Percentiles rank a stretch among this genome's conserved stretches.
Conservation (phyloP, 2,113 vertebrate genomes). For the Hemichromis elongatus region DNA sequence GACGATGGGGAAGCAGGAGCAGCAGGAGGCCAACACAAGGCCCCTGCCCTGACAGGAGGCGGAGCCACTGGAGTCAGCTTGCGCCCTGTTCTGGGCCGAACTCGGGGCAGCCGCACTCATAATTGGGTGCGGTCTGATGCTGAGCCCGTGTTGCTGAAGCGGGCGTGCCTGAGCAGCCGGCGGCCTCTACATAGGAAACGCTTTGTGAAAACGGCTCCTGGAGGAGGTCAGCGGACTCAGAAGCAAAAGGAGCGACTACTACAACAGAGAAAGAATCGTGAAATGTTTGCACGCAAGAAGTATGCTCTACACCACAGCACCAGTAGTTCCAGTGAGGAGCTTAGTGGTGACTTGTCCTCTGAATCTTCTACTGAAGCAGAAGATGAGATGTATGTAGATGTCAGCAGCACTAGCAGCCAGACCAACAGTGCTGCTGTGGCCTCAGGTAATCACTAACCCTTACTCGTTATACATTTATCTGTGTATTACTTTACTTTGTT, state of each 20-base stretch:
- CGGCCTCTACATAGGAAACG: slow-evolving; percentile 87
- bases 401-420: slow-evolving; percentile 84
- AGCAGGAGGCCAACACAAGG: slow-evolving; percentile 63
- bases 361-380: slow-evolving; percentile 91
- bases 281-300: slow-evolving; percentile 88
- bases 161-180: slow-evolving; percentile 83
- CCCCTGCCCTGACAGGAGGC: slow-evolving; percentile 45
- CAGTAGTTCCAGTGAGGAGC: slow-evolving; percentile 94
- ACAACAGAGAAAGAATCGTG: slow-evolving; percentile 92
- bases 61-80: slow-evolving; percentile 54
- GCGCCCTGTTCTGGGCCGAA: slow-evolving; percentile 78
- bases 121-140: slow-evolving; percentile 90
- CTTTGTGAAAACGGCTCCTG: slow-evolving; percentile 82
- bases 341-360: slow-evolving; percentile 88
- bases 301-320: slow-evolving; percentile 91
- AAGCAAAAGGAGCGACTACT: slow-evolving; percentile 93
- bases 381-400: slow-evolving; percentile 90
- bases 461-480: background rate
- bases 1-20: slow-evolving; percentile 80
- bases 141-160: slow-evolving; percentile 88
- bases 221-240: slow-evolving; percentile 85
- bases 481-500: background rate
- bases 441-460: slow-evolving; percentile 78
- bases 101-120: slow-evolving; percentile 81
- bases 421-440: slow-evolving; percentile 82